Percentiles rank a stretch among this genome's conserved stretches.
Evolutionary conservation across 2,113 vertebrate genomes (phyloP).

Genomic region (Lepisosteus osseus): DNA sequence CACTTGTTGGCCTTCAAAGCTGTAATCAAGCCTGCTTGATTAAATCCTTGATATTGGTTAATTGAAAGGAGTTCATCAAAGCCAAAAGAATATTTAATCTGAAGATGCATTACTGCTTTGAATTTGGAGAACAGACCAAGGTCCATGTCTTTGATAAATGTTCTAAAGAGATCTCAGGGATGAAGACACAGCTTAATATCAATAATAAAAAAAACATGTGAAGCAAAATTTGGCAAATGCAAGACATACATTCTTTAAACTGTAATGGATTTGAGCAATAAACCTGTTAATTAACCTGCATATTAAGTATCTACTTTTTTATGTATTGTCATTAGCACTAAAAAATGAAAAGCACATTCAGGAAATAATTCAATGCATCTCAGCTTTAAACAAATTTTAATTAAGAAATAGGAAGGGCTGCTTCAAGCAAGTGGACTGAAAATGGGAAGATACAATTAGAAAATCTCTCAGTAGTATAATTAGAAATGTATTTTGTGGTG

Average conservation of each 20-base stretch:
- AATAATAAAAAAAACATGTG: neutral
- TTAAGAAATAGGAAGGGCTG: constrained; percentile 11
- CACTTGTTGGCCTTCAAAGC: constrained; percentile 5
- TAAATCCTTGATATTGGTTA: constrained; percentile 5
- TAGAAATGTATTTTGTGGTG: no score
- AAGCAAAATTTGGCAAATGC: constrained; percentile 14
- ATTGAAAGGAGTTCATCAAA: neutral
- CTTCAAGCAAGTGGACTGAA: constrained; percentile 3
- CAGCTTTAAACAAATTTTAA: neutral
- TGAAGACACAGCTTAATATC: neutral
- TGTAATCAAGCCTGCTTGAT: constrained; percentile 15
- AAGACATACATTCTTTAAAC: constrained; percentile 17
- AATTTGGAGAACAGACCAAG: neutral
- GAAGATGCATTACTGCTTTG: neutral
- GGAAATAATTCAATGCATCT: no score
- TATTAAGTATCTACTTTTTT: neutral
- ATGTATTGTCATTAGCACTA: neutral
- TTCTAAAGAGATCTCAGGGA: no score
- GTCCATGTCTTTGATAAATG: no score
- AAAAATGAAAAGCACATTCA: no score
- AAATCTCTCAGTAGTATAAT: no score
- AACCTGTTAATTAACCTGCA: no score
- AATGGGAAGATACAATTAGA: no score
- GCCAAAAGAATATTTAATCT: neutral
- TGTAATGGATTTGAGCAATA: constrained; percentile 8